phyloP scores from a whole-genome alignment of 2,797 vertebrate species.

The Scomberomorus guttatus region DNA sequence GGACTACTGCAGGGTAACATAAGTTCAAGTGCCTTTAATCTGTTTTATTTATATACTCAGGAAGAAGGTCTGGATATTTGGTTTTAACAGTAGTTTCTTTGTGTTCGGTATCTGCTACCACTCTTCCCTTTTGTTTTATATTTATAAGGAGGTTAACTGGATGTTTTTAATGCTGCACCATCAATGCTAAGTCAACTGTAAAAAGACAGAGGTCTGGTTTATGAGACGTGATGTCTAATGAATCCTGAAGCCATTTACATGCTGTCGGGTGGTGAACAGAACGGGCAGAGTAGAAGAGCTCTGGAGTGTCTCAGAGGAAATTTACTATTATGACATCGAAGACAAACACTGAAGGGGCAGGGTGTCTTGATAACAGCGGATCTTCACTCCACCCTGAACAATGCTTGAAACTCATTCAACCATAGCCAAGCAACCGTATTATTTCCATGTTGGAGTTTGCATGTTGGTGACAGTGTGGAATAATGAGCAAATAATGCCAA shows the following conservation, averaged over 20 bases:
- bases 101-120: slow-evolving; percentile 21
- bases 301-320: slow-evolving; percentile 56
- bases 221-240: slow-evolving; percentile 58
- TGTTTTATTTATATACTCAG: slow-evolving; percentile 51
- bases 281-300: slow-evolving; percentile 24
- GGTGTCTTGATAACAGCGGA: slow-evolving; percentile 50
- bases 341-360: slow-evolving; percentile 47
- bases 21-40: slow-evolving; percentile 49
- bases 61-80: background rate
- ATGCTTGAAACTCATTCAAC: slow-evolving; percentile 29
- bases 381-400: slow-evolving; percentile 40
- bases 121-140: slow-evolving; percentile 35
- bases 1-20: slow-evolving; percentile 20
- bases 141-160: slow-evolving; percentile 45
- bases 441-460: slow-evolving; percentile 28
- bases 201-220: slow-evolving; percentile 57
- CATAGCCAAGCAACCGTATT: background rate
- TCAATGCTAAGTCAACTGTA: slow-evolving; percentile 57
- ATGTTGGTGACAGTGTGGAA: slow-evolving; percentile 21
- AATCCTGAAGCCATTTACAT: slow-evolving; percentile 69
- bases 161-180: slow-evolving; percentile 49
- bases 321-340: slow-evolving; percentile 48
- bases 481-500: slow-evolving; percentile 55
- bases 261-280: slow-evolving; percentile 40
- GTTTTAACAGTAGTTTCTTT: slow-evolving; percentile 16